Percentiles rank a stretch among this genome's conserved stretches.
These are phyloP conservation scores for Phyllotreta striolata DNA, from an alignment of 2,888 invertebrate genomes.

Conservation along the genomic window DNA sequence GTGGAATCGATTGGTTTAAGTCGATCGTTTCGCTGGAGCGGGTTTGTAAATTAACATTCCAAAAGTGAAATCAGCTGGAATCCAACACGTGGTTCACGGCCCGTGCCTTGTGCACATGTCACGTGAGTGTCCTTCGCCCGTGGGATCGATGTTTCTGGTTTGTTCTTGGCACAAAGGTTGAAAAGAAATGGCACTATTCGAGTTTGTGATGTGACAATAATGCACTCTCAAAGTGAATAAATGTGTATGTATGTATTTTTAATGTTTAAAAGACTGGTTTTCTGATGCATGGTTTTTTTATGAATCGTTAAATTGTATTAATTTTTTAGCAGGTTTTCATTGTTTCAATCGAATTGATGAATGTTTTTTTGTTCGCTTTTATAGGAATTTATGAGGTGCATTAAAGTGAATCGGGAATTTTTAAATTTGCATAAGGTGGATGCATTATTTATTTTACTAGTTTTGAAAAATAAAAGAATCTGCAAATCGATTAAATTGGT, in stretches of 20 bases:
- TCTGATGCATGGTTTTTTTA: neutral
- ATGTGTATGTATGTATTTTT: constrained; percentile 12
- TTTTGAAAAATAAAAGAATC: no score
- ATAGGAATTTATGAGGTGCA: no score
- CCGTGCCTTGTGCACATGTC: constrained; percentile 53
- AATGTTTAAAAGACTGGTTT: constrained; percentile 6
- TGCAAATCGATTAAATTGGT: no score
- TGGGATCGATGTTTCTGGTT: constrained; percentile 52
- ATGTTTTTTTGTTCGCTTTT: no score
- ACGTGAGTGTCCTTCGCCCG: constrained; percentile 52
- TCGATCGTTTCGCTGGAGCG: neutral
- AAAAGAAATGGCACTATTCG: constrained; percentile 22
- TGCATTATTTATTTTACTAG: no score
- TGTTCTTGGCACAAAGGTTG: constrained; percentile 24
- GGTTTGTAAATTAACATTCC: neutral
- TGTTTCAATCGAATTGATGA: no score
- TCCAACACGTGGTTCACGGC: constrained; percentile 29
- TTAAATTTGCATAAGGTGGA: no score
- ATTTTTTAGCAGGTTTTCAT: neutral
- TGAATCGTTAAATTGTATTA: neutral
- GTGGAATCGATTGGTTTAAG: neutral
- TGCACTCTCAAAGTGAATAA: constrained; percentile 14
- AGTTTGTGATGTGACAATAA: constrained; percentile 14
- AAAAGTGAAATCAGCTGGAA: constrained; percentile 13
- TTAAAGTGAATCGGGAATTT: no score